A percentile compares a stretch with the other conserved stretches of the same genome.
These are phyloP conservation scores for Pristionchus arcanus DNA, from an alignment of 2,888 invertebrate species.

Conservation along the genomic window DNA sequence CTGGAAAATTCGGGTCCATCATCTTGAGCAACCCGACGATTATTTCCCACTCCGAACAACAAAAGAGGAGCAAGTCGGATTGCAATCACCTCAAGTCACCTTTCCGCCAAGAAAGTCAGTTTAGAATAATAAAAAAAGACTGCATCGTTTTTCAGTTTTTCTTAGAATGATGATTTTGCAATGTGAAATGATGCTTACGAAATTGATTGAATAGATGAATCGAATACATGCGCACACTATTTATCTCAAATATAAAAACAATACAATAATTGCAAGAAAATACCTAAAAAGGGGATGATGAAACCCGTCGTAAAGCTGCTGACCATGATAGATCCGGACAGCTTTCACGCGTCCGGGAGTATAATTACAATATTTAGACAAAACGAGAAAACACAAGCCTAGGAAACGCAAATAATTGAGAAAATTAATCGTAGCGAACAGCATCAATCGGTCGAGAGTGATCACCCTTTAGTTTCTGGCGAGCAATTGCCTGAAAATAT, in stretches of 20 bases:
- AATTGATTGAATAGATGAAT: too few relatives aligned
- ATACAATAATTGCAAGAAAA: not conserved
- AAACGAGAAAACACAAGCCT: not conserved
- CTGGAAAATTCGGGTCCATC: too few relatives aligned
- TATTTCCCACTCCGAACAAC: too few relatives aligned
- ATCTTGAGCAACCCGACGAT: too few relatives aligned
- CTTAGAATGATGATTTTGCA: too few relatives aligned
- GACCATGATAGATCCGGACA: constrained; percentile 4
- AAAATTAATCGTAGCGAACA: not conserved
- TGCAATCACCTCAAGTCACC: too few relatives aligned
- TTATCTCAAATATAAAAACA: not conserved
- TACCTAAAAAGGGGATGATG: not conserved
- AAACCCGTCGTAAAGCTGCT: constrained; percentile 39
- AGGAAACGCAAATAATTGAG: too few relatives aligned
- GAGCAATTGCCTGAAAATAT: constrained; percentile 36
- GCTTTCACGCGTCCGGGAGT: constrained; percentile 32
- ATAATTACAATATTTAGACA: not conserved
- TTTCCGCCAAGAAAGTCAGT: too few relatives aligned
- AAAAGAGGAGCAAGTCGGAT: too few relatives aligned
- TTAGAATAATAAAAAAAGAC: not conserved
- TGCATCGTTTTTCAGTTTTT: too few relatives aligned
- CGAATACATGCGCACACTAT: too few relatives aligned
- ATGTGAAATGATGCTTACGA: too few relatives aligned
- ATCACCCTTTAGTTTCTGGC: constrained; percentile 41
- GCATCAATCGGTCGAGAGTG: constrained; percentile 22